Conservation (phyloP, 2,888 invertebrate genomes). For the Trichogramma dendrolimi region DNA sequence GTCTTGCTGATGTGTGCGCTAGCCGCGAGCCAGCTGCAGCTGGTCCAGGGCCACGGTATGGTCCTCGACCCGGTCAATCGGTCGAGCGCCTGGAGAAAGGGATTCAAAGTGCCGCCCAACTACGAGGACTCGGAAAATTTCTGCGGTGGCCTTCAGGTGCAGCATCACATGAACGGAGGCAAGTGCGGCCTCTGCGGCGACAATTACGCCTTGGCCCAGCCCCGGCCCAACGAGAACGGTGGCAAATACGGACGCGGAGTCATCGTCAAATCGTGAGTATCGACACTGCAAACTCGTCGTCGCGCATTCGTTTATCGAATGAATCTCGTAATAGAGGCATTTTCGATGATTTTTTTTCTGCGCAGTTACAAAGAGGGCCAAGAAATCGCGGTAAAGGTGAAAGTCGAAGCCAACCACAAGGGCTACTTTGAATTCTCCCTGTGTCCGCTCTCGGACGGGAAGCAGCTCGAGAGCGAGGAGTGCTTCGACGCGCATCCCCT, state of each 20-base stretch:
- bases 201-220: conserved; percentile 48
- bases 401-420: conserved; percentile 53
- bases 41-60: conserved; percentile 55
- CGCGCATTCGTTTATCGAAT: not conserved
- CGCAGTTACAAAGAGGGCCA: conserved; percentile 42
- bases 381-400: conserved; percentile 43
- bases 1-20: not conserved
- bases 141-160: conserved; percentile 54
- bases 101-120: conserved; percentile 52
- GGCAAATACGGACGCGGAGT: conserved; percentile 56
- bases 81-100: conserved; percentile 56
- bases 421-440: conserved; percentile 55
- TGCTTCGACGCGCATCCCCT: conserved; percentile 54
- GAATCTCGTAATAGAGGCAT: not conserved
- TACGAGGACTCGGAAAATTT: conserved; percentile 56
- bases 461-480: conserved; percentile 53
- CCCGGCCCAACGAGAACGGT: conserved; percentile 57
- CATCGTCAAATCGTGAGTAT: conserved; percentile 50
- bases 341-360: not conserved
- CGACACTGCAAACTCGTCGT: not conserved
- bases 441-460: conserved; percentile 51
- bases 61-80: conserved; percentile 56
- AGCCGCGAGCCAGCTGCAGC: conserved; percentile 5
- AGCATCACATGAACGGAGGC: conserved; percentile 1
- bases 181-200: conserved; percentile 59